These are phyloP conservation scores for Poeciliopsis turneri DNA, from an alignment of 2,797 vertebrate genomes.

Conservation along the genomic window DNA sequence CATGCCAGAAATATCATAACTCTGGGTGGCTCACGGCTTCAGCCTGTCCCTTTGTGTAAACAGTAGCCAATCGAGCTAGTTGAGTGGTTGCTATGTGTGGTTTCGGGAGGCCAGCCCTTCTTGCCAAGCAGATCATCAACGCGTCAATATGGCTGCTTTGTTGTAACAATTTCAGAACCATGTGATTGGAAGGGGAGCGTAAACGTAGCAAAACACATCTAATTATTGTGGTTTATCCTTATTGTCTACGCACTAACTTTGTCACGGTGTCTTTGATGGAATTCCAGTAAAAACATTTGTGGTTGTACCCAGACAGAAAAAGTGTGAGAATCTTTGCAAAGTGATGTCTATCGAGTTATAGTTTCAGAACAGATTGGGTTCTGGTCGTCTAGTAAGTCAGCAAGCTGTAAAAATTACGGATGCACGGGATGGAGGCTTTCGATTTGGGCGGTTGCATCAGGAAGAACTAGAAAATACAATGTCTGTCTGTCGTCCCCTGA, in stretches of 20 bases:
- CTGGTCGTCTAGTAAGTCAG: neutral
- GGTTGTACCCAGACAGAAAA: neutral
- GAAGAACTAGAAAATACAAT: no score
- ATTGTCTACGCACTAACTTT: neutral
- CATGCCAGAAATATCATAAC: constrained; percentile 10
- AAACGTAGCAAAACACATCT: neutral
- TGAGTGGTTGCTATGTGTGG: constrained; percentile 38
- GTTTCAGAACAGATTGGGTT: neutral
- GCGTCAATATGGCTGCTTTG: constrained; percentile 47
- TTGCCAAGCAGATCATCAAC: constrained; percentile 30
- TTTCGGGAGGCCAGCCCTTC: constrained; percentile 35
- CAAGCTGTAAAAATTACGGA: neutral
- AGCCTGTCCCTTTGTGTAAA: constrained; percentile 34
- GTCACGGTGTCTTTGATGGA: no score
- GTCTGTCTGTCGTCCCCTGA: no score
- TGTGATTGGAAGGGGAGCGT: constrained; percentile 15
- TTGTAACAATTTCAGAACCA: constrained; percentile 33
- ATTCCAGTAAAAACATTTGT: neutral
- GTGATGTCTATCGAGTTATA: neutral
- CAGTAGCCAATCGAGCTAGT: constrained; percentile 36
- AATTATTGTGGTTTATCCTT: neutral
- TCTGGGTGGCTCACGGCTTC: constrained; percentile 11
- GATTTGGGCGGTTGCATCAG: no score
- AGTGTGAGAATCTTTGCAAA: neutral
- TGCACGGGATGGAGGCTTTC: no score